Percentiles rank a stretch among this genome's conserved stretches.
phyloP scores from a whole-genome alignment of 2,797 vertebrate species.

The Thunnus albacares region DNA sequence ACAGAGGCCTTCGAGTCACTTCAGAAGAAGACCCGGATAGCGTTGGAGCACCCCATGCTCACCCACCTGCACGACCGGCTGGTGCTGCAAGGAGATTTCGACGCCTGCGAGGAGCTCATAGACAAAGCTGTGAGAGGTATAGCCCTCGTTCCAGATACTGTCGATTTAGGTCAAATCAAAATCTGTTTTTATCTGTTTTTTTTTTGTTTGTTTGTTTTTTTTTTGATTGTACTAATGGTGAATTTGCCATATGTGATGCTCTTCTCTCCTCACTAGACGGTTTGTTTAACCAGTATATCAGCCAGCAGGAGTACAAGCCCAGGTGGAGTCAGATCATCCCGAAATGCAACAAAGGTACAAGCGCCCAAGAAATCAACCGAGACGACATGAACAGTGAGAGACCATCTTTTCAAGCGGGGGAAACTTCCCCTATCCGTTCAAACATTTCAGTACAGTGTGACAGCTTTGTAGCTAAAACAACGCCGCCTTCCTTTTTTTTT shows the following conservation, averaged over 20 bases:
- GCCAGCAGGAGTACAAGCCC: constrained; percentile 99
- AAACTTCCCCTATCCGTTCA: constrained; percentile 26
- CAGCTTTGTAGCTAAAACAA: constrained; percentile 53
- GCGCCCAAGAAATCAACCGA: constrained; percentile 74
- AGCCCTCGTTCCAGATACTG: neutral
- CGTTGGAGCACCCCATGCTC: constrained; percentile 97
- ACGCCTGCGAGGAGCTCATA: constrained; percentile 97
- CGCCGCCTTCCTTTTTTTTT: neutral
- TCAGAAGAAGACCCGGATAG: constrained; percentile 99
- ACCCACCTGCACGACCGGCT: constrained; percentile 98
- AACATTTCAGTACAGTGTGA: constrained; percentile 17
- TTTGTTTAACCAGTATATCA: constrained; percentile 99
- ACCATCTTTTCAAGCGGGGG: constrained; percentile 38
- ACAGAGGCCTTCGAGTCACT: constrained; percentile 98
- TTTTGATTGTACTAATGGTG: neutral
- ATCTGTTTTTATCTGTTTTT: too few relatives aligned
- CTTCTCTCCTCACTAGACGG: constrained; percentile 87
- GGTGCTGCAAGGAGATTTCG: constrained; percentile 97
- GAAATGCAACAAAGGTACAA: constrained; percentile 96
- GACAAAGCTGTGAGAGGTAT: constrained; percentile 98
- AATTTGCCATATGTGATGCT: neutral
- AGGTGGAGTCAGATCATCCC: constrained; percentile 99
- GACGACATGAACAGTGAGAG: constrained; percentile 83
- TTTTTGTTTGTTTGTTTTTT: too few relatives aligned
- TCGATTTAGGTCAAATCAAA: neutral